Percentiles rank a stretch among this genome's conserved stretches.
phyloP scores from a whole-genome alignment of 1,140 invertebrate genomes.

The Campodea augens region DNA sequence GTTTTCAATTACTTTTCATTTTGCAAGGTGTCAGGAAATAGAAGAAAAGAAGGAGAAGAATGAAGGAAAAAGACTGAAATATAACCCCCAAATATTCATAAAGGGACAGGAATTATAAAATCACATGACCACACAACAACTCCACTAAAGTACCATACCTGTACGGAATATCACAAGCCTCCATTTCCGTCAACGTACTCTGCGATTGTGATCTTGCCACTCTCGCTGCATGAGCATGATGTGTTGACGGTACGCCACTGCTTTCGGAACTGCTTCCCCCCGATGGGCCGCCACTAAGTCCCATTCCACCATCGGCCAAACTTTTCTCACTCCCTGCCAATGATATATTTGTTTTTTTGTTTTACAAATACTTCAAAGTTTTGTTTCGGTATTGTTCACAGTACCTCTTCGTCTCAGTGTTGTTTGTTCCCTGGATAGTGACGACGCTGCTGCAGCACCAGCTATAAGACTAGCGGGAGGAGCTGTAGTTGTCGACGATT shows the following conservation, averaged over 20 bases:
- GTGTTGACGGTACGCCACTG: slow-evolving; percentile 33
- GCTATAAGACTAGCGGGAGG: slow-evolving; percentile 24
- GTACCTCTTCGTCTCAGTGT: slow-evolving; percentile 13
- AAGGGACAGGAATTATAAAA: not conserved
- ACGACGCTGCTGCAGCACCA: slow-evolving; percentile 9
- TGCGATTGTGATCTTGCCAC: slow-evolving; percentile 60
- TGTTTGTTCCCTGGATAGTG: slow-evolving; percentile 14
- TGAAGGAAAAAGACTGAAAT: not conserved
- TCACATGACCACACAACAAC: too few species aligned
- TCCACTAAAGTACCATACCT: too few species aligned
- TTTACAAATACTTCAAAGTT: too few species aligned
- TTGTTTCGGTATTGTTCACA: too few species aligned
- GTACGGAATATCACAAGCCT: slow-evolving; percentile 44
- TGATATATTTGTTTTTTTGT: too few species aligned
- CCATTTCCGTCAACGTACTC: slow-evolving; percentile 44
- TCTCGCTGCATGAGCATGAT: slow-evolving; percentile 30
- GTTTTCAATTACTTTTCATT: too few species aligned
- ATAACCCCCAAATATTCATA: not conserved
- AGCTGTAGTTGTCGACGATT: slow-evolving; percentile 36
- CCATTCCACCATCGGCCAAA: slow-evolving; percentile 19
- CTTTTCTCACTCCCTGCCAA: slow-evolving; percentile 23
- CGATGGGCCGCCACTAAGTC: slow-evolving; percentile 15
- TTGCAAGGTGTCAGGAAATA: not conserved
- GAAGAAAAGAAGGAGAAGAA: not conserved
- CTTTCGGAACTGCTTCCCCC: slow-evolving; percentile 20